Percentiles rank a stretch among this genome's conserved stretches.
Conservation (phyloP, 1,140 invertebrate species). For the Drosophila serrata region DNA sequence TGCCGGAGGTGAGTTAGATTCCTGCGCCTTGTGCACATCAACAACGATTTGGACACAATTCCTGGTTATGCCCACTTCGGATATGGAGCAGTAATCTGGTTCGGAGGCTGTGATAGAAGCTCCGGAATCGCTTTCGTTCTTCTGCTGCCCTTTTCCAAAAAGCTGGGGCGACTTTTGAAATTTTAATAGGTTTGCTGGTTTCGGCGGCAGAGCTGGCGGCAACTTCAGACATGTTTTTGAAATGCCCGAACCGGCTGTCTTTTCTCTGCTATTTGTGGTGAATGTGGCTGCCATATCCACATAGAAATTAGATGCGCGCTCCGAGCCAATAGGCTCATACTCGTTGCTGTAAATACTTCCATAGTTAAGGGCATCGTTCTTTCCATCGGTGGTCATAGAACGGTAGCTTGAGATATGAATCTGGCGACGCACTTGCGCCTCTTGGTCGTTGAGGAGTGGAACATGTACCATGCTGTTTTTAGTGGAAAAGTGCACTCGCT, state of each 20-base stretch:
- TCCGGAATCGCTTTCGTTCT: slow-evolving; percentile 45
- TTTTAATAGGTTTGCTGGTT: slow-evolving; percentile 87
- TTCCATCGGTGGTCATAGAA: slow-evolving; percentile 17
- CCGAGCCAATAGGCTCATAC: slow-evolving; percentile 86
- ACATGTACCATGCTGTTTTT: slow-evolving; percentile 85
- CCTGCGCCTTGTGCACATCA: slow-evolving; percentile 75
- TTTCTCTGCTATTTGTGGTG: not conserved
- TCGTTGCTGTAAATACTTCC: slow-evolving; percentile 87
- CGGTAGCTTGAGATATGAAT: slow-evolving; percentile 62
- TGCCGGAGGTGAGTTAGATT: slow-evolving; percentile 43
- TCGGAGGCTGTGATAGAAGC: slow-evolving; percentile 73
- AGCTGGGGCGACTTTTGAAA: slow-evolving; percentile 76
- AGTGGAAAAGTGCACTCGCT: slow-evolving; percentile 83
- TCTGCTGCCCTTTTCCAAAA: slow-evolving; percentile 45
- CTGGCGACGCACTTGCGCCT: slow-evolving; percentile 22
- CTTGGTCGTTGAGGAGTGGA: slow-evolving; percentile 65
- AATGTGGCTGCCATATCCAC: slow-evolving; percentile 85
- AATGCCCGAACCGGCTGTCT: not conserved
- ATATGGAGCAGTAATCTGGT: slow-evolving; percentile 87
- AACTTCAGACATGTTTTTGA: slow-evolving; percentile 42
- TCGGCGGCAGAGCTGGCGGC: slow-evolving; percentile 88
- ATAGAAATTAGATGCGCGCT: slow-evolving; percentile 84
- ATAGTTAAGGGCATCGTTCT: slow-evolving; percentile 64
- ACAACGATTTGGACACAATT: slow-evolving; percentile 78
- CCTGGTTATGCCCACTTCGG: slow-evolving; percentile 81